Base-by-base conservation (phyloP, 2,797 vertebrate genomes). In the Dryobates pubescens region DNA sequence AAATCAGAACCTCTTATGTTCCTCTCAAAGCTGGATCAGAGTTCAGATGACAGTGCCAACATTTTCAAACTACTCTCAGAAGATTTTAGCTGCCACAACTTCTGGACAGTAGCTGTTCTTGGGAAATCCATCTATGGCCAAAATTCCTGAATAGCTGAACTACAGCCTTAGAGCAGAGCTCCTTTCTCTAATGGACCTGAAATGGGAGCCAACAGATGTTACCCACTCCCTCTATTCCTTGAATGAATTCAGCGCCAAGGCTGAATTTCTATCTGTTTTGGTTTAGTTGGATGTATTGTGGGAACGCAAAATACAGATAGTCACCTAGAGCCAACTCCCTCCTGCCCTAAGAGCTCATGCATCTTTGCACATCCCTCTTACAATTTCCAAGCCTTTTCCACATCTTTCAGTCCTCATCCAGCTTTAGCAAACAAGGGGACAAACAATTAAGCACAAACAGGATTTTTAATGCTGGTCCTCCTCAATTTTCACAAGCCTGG, bases 51-150 rank as follows among this genome's bases (percentile, higher is more conserved):
- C 1, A 43, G 26, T 23, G 75, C 84, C 86, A 92, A 19, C 19
- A 65, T 54, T 86, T 88, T 75, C 73, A 86, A 88, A 88, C 34
- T 64, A 47, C 71, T 81, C 87, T 88, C 91, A 24, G 43, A 80
- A 89, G 57, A 82, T 81, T 78, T 88, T 45, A 73, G n/a, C 76
- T 92, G 73, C 80, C 92, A 81, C 79, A 86, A 67, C 76, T 86
- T 85, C 74, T 72, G 61, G 77, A 91, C 76, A 75, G 82, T 78
- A 96, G 87, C 89, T 22, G 61, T 51, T 89, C 70, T 70, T 78
- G 27, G 57, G 73, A 93, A 89, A 38, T 77, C 63, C 30, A 69
- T 34, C 18, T 76, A 70, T 62, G 67, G 70, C 59, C 85, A 95
- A 88, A 88, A 93, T 93, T 75, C n/a, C 77, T 79, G 49, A 54